Percentiles rank a stretch among this genome's conserved stretches.
Conservation (phyloP, 1,140 invertebrate genomes). For the Euwallacea fornicatus region DNA sequence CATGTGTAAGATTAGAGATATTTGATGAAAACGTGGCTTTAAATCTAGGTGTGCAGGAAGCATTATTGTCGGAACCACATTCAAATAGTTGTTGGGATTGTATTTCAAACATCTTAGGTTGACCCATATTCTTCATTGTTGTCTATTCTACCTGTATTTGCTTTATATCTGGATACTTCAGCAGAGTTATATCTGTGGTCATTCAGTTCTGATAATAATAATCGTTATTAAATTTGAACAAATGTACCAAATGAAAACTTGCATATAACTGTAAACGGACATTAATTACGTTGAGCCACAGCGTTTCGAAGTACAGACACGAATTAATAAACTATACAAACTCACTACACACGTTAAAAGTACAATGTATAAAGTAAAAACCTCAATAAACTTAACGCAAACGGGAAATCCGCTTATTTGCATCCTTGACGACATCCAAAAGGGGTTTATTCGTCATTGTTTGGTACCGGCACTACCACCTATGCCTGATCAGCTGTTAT, state of each 20-base stretch:
- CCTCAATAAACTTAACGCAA: constrained; percentile 26
- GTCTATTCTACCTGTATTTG: constrained; percentile 14
- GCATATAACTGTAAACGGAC: too few species aligned
- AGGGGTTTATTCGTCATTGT: too few species aligned
- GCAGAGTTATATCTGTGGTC: background rate
- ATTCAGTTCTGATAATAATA: constrained; percentile 10
- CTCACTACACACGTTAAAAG: too few species aligned
- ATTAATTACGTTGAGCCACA: too few species aligned
- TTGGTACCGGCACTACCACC: background rate
- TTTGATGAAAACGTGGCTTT: background rate
- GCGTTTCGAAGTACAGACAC: too few species aligned
- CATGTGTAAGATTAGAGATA: background rate
- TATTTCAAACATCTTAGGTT: constrained; percentile 8
- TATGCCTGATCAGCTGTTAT: too few species aligned
- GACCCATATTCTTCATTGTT: background rate
- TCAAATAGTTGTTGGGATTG: constrained; percentile 22
- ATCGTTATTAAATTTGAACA: background rate
- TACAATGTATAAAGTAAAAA: constrained; percentile 16
- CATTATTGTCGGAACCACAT: constrained; percentile 25
- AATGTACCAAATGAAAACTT: too few species aligned
- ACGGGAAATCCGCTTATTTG: constrained; percentile 15
- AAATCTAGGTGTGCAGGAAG: constrained; percentile 20
- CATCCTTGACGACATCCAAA: background rate
- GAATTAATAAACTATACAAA: too few species aligned
- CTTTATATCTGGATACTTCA: constrained; percentile 19